Base-by-base conservation (phyloP, 2,888 invertebrate species). In the Calameuta idolon region DNA sequence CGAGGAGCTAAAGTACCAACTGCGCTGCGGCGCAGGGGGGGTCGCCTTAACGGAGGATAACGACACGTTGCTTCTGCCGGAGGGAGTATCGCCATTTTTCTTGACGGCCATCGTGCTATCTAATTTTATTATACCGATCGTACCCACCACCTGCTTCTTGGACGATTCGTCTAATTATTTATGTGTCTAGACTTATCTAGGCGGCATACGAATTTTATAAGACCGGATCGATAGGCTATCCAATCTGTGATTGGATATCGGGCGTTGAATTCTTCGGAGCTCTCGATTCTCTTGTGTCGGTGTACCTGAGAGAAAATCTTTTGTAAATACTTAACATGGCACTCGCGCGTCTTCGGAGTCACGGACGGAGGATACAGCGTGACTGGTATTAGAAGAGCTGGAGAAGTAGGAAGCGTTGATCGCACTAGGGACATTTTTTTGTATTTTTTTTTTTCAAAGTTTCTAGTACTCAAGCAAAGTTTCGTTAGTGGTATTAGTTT, bases 261-360 rank as follows among this genome's bases (percentile, higher is more conserved):
- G 23, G 23, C 23, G 2, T 55, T 4, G 9, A 55, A 55, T 55
- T 55, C 55, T 23, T 55, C 55, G 23, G 23, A 40, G 23, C 23
- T 55, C 23, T 55, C 55, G 55, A 55, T 55, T 55, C 23, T 23
- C 55, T 23, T 2, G 23, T 9, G 55, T 9, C 9, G 9, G 23
- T 55, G 55, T 55, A 55, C 75, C 69, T 69, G 34, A 12, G 71
- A 71, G 71, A 71, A 71, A 71, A 71, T 71, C 31, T 30, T 34
- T 23, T 76, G 75, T 73, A 68, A 55, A 81, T 35, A 69, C 74
- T 74, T 30, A 69, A 12, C 73, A 69, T 55, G 73, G 34, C 34
- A 55, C 69, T 79, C 35, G 69, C 69, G 69, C 23, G 35, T 34
- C 69, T 76, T 34, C 73, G 23, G 40, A 40, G 55, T 55, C 55